phyloP scores from a whole-genome alignment of 2,113 vertebrate genomes.

The Stictonetta naevosa region DNA sequence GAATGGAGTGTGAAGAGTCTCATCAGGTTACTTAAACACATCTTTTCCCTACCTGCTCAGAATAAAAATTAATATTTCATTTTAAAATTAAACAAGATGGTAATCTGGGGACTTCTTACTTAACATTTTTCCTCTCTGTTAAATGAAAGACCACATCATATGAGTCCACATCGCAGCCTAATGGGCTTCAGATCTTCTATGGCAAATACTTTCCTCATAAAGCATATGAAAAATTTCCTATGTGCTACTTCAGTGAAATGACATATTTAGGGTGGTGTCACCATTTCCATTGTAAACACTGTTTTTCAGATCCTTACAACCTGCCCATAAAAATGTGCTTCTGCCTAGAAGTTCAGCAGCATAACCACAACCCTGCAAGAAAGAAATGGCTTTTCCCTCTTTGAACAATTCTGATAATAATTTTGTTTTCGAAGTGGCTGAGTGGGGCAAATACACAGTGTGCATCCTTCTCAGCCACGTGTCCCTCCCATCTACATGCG shows the following conservation, averaged over 20 bases:
- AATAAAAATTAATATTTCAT: background rate
- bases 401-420: background rate
- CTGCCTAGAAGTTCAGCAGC: constrained; percentile 7
- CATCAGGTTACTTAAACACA: background rate
- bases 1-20: background rate
- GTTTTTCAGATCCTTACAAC: constrained; percentile 27
- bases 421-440: background rate
- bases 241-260: background rate
- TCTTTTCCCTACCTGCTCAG: background rate
- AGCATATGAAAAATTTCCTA: constrained; percentile 14
- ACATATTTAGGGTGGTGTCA: background rate
- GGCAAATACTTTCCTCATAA: constrained; percentile 9
- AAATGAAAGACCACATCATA: background rate
- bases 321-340: background rate
- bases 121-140: background rate
- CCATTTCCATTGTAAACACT: constrained; percentile 5
- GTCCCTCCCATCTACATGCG: background rate
- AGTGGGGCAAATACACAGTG: background rate
- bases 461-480: background rate
- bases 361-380: background rate
- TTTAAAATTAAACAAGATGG: constrained; percentile 8
- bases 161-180: background rate
- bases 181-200: background rate
- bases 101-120: background rate
- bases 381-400: background rate